These are phyloP conservation scores for Morinoia aosen DNA, from an alignment of 2,888 invertebrate species.

Conservation along the genomic window DNA sequence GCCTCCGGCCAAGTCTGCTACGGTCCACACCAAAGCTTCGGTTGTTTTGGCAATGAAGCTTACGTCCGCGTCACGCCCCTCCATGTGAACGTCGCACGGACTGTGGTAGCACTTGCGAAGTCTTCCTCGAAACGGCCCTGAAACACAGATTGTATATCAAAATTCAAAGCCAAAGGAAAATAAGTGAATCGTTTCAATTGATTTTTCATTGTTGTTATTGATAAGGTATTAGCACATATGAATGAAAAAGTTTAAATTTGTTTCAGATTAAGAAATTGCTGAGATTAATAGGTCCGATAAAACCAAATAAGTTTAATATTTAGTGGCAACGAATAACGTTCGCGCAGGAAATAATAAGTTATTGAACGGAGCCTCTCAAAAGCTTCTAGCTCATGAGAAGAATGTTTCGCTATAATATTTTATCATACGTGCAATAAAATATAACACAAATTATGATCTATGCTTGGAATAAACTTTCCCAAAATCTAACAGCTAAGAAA, in stretches of 20 bases:
- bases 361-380: neutral
- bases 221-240: neutral
- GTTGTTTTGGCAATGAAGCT: conserved; percentile 65
- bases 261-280: neutral
- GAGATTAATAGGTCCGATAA: neutral
- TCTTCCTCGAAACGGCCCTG: conserved; percentile 63
- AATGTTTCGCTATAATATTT: neutral
- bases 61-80: conserved; percentile 54
- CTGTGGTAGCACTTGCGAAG: conserved; percentile 65
- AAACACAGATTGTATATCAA: neutral
- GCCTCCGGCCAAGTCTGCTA: conserved; percentile 62
- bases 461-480: too few relatives aligned
- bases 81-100: conserved; percentile 57
- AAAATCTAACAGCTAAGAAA: too few relatives aligned
- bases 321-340: neutral
- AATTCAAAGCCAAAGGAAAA: neutral
- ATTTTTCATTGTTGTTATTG: neutral
- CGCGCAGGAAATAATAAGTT: neutral
- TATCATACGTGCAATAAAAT: too few relatives aligned
- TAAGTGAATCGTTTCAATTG: neutral
- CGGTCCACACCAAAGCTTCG: conserved; percentile 63
- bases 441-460: too few relatives aligned
- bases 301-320: neutral
- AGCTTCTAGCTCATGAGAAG: neutral
- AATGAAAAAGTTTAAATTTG: neutral